Evolutionary conservation across 1,140 invertebrate genomes (phyloP), one percentile per base, ranked within the genome.

Genomic region (Bombus vancouverensis): DNA sequence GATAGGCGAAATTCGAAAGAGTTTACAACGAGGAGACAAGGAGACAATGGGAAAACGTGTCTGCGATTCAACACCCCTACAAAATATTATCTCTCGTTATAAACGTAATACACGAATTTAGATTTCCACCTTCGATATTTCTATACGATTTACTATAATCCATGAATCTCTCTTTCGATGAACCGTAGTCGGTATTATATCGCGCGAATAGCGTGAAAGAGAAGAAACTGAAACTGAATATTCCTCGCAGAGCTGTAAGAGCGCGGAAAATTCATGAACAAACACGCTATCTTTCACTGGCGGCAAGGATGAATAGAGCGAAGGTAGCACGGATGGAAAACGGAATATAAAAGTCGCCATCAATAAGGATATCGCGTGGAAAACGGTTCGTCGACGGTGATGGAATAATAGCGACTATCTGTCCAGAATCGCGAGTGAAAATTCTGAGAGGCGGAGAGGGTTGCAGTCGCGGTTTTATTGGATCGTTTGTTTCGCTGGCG

Each of bases 401-500:
- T 18, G 37, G 44, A 70, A 80, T 39, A 66, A 81, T 39, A 71
- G 22, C 68, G 32, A 57, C 47, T 34, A 71, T 71, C 68, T 53
- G 32, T 57, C 12, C 28, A 9, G 44, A 57, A 71, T 57, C 25
- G n/a, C n/a, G 28, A 12, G 39, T 22, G 15, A 42, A 57, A 57
- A 72, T 28, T 5, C 25, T 15, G 15, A 9, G 37, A 10, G 25
- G 37, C 25, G 12, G 15, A 1, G 37, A 22, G 37, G 57, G 34
- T 12, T 25, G 44, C 10, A 25, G 28, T 8, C 57, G 37, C 13
- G 32, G 28, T 82, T 65, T 65, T 74, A 82, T 82, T 47, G 53
- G 71, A 71, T 82, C 80, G 68, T 82, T 82, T 82, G 80, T 82
- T 82, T 74, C 80, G 28, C 39, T 18, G 12, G 10, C 28, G n/a